Percentiles rank a stretch among this genome's conserved stretches.
These are phyloP conservation scores for Pogona vitticeps DNA, from an alignment of 2,113 vertebrate species.

Conservation along the genomic window DNA sequence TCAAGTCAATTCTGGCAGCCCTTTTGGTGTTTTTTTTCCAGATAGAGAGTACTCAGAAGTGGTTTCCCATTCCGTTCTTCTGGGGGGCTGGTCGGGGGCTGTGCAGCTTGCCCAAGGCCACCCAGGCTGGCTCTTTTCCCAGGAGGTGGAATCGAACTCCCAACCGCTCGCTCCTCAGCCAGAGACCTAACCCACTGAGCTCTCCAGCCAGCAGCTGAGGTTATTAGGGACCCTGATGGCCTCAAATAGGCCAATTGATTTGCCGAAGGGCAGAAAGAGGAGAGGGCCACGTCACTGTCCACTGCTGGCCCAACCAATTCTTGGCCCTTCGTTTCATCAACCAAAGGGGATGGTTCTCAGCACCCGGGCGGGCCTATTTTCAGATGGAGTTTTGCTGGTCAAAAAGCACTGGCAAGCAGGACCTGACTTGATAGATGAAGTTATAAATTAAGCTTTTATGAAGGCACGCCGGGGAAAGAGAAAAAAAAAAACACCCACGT, in stretches of 20 bases:
- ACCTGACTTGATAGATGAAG: slow-evolving; percentile 12
- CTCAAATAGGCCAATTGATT: slow-evolving; percentile 20
- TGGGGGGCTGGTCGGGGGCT: too few species aligned
- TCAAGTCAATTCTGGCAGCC: too few species aligned
- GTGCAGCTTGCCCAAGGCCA: too few species aligned
- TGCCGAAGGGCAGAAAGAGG: not conserved
- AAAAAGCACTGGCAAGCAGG: slow-evolving; percentile 6
- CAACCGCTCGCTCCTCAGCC: too few species aligned
- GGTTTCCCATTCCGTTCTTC: too few species aligned
- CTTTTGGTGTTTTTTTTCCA: too few species aligned
- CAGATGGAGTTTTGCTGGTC: slow-evolving; percentile 3
- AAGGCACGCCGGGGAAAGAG: not conserved
- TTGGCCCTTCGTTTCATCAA: slow-evolving; percentile 14
- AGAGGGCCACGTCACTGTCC: not conserved
- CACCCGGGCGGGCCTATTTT: accelerated
- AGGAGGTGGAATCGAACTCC: too few species aligned
- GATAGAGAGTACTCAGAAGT: too few species aligned
- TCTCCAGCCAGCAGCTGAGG: not conserved
- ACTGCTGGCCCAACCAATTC: not conserved
- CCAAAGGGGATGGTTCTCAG: not conserved
- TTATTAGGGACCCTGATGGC: slow-evolving; percentile 11
- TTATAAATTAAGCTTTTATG: slow-evolving; percentile 42
- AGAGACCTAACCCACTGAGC: too few species aligned
- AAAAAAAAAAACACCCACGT: too few species aligned
- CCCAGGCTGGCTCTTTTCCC: too few species aligned